phyloP scores from a whole-genome alignment of 2,113 vertebrate genomes.

The Pygathrix nemaeus region DNA sequence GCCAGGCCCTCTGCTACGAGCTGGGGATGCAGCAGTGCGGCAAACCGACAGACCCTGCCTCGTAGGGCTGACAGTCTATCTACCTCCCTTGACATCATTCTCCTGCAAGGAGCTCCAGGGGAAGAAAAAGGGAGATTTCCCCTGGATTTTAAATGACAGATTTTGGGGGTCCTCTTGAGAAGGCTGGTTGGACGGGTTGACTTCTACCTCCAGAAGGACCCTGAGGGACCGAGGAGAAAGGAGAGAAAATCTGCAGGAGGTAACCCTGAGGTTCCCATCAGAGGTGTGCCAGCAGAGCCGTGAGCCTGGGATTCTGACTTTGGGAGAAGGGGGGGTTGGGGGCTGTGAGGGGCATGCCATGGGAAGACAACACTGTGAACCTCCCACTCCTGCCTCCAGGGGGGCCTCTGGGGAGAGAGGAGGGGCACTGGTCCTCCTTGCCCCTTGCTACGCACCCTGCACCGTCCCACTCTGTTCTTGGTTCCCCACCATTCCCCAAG shows the following conservation, averaged over 20 bases:
- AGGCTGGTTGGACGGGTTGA: background rate
- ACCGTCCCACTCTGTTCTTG: background rate
- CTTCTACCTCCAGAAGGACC: background rate
- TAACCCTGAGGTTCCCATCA: background rate
- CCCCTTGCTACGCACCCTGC: rapidly evolving
- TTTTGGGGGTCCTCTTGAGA: background rate
- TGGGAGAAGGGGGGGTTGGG: rapidly evolving
- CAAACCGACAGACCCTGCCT: background rate
- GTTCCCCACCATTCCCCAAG: rapidly evolving
- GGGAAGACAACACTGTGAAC: too few relatives aligned
- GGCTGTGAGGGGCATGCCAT: rapidly evolving
- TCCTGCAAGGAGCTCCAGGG: background rate
- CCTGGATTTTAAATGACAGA: background rate
- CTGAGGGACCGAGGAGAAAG: background rate
- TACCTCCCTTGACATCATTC: background rate
- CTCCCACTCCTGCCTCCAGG: too few relatives aligned
- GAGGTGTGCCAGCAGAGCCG: rapidly evolving
- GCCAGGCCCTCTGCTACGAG: rapidly evolving
- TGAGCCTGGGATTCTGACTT: rapidly evolving
- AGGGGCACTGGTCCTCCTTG: rapidly evolving
- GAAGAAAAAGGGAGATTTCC: background rate
- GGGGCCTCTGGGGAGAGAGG: background rate
- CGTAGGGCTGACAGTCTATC: rapidly evolving
- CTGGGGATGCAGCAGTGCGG: too few relatives aligned
- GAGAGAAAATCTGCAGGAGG: background rate